Evolutionary conservation across 2,888 invertebrate genomes (phyloP).

Genomic region (Chloroclystis v-ata): DNA sequence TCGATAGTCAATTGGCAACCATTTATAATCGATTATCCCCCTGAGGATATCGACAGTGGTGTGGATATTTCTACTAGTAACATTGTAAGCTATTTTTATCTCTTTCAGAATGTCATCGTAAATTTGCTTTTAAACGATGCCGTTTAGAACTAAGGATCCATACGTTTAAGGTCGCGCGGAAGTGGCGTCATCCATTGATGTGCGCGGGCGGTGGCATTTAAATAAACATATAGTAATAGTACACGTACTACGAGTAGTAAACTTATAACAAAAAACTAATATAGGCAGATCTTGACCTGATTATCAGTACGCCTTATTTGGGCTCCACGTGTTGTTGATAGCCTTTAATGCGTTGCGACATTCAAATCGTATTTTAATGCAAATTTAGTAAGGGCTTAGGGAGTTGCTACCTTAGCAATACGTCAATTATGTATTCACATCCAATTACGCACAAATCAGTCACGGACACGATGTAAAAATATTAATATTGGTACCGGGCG

Average conservation of each 20-base stretch:
- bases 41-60: no score
- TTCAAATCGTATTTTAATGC: slow-evolving; percentile 58
- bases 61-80: no score
- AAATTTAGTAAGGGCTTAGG: slow-evolving; percentile 16
- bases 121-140: neutral
- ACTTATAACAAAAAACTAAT: neutral
- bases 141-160: neutral
- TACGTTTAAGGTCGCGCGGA: neutral
- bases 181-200: slow-evolving; percentile 5
- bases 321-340: slow-evolving; percentile 38
- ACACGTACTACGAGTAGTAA: neutral
- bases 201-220: slow-evolving; percentile 15
- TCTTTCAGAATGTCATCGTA: neutral
- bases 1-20: no score
- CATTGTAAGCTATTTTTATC: no score
- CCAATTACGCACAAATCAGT: no score
- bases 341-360: slow-evolving; percentile 37
- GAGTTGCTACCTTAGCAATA: no score
- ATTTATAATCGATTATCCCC: no score
- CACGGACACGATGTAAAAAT: no score
- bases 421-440: no score
- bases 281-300: slow-evolving; percentile 11
- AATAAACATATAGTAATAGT: slow-evolving; percentile 3
- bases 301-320: slow-evolving; percentile 20
- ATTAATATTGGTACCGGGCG: no score